Conservation (phyloP, 2,888 invertebrate genomes). For the Lucinisca nassula region DNA sequence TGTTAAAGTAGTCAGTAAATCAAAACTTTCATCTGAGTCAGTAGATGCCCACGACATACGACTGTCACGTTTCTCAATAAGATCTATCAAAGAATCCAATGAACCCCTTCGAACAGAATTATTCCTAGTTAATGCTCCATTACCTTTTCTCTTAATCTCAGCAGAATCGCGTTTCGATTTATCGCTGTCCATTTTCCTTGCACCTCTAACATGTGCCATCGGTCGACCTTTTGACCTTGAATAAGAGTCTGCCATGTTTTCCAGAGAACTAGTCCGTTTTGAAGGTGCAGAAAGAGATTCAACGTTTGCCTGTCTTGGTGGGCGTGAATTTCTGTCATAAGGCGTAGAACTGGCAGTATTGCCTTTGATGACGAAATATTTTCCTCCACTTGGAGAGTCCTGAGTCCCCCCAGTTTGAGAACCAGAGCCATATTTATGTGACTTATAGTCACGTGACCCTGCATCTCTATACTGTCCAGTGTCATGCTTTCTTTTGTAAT, state of each 20-base stretch:
- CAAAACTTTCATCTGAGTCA: conserved; percentile 85
- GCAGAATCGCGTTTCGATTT: conserved; percentile 57
- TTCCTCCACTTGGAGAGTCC: conserved; percentile 72
- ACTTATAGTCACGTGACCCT: background rate
- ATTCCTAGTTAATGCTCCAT: conserved; percentile 66
- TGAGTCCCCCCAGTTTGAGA: background rate
- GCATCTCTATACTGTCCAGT: conserved; percentile 37
- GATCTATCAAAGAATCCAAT: conserved; percentile 90
- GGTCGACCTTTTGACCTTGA: conserved; percentile 43
- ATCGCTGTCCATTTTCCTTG: conserved; percentile 64
- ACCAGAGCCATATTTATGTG: background rate
- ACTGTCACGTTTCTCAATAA: conserved; percentile 82
- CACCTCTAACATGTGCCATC: conserved; percentile 53
- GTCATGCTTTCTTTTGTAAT: conserved; percentile 47
- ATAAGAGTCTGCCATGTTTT: conserved; percentile 75
- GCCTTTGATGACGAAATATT: conserved; percentile 78
- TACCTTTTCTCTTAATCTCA: conserved; percentile 58
- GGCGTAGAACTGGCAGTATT: conserved; percentile 52
- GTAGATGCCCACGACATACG: conserved; percentile 79
- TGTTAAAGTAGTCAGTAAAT: conserved; percentile 83
- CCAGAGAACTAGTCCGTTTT: conserved; percentile 78
- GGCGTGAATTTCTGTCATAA: conserved; percentile 55
- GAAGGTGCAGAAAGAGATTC: conserved; percentile 67
- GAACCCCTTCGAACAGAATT: conserved; percentile 89
- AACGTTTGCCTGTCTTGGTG: conserved; percentile 68